Evolutionary conservation across 2,888 invertebrate species (phyloP).

Genomic region (Galeruca laticollis): DNA sequence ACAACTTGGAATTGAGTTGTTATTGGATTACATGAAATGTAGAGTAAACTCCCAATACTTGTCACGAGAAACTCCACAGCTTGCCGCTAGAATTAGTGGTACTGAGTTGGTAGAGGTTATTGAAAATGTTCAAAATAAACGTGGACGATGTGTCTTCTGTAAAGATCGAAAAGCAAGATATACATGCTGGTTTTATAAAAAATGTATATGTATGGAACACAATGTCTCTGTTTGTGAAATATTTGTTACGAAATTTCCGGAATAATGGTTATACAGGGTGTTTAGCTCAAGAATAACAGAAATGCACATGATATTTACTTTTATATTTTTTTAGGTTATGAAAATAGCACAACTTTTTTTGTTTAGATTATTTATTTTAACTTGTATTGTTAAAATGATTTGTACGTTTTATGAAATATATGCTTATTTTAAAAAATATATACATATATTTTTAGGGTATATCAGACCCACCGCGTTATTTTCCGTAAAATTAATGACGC

Average conservation of each 20-base stretch:
- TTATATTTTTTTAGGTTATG: conserved; percentile 2
- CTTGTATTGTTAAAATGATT: neutral
- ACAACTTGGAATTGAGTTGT: no score
- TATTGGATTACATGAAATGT: conserved; percentile 23
- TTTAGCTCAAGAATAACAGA: conserved; percentile 13
- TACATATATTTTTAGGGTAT: conserved; percentile 13
- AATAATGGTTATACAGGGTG: conserved; percentile 17
- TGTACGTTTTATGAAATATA: conserved; percentile 4
- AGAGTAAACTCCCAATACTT: conserved; percentile 28
- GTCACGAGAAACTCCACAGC: conserved; percentile 24
- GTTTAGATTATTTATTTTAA: conserved; percentile 1
- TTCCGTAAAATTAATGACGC: neutral
- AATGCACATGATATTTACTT: conserved; percentile 2
- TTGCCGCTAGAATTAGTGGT: conserved; percentile 31
- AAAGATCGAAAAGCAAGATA: no score
- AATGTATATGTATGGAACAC: no score
- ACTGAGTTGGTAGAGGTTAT: no score
- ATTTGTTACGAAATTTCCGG: conserved; percentile 17
- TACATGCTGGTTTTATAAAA: no score
- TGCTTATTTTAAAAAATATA: neutral
- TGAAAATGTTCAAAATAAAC: no score
- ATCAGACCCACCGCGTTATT: conserved; percentile 2
- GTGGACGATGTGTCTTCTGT: no score
- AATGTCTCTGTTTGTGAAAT: conserved; percentile 32
- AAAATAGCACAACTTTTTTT: conserved; percentile 1